These are phyloP conservation scores for Drosophila athabasca DNA, from an alignment of 1,140 invertebrate species.

Conservation along the genomic window DNA sequence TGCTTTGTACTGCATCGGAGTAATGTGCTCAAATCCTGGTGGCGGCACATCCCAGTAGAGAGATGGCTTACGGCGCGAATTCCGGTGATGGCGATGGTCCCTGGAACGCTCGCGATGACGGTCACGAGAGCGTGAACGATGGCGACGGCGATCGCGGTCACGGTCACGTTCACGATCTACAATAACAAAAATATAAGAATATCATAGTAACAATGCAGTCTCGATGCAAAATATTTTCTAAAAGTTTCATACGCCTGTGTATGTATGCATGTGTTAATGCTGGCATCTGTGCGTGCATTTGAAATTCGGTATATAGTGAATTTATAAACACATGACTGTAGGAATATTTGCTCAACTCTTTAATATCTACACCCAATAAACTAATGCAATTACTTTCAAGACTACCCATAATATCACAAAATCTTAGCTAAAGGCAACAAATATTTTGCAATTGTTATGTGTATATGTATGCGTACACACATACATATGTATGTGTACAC, in stretches of 20 bases:
- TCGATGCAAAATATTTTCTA: no score
- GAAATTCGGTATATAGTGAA: no score
- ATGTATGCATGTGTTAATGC: background rate
- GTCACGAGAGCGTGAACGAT: conserved; percentile 70
- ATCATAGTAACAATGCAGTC: no score
- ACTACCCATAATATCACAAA: background rate
- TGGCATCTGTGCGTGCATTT: background rate
- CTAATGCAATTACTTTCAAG: background rate
- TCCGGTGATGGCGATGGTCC: conserved; percentile 69
- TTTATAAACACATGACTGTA: no score
- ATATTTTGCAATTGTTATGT: conserved; percentile 1
- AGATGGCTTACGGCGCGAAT: conserved; percentile 91
- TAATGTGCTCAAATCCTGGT: conserved; percentile 98
- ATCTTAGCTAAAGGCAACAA: background rate
- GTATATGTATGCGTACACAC: conserved; percentile 26
- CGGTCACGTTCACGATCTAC: conserved; percentile 68
- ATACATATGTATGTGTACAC: conserved; percentile 20
- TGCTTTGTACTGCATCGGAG: conserved; percentile 94
- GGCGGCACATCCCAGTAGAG: conserved; percentile 99
- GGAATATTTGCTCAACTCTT: no score
- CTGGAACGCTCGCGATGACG: conserved; percentile 68
- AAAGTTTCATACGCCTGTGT: no score
- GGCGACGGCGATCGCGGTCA: conserved; percentile 65
- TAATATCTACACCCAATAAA: no score
- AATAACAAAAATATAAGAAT: background rate